These are phyloP conservation scores for Zygaena filipendulae DNA, from an alignment of 2,888 invertebrate genomes.

Conservation along the genomic window DNA sequence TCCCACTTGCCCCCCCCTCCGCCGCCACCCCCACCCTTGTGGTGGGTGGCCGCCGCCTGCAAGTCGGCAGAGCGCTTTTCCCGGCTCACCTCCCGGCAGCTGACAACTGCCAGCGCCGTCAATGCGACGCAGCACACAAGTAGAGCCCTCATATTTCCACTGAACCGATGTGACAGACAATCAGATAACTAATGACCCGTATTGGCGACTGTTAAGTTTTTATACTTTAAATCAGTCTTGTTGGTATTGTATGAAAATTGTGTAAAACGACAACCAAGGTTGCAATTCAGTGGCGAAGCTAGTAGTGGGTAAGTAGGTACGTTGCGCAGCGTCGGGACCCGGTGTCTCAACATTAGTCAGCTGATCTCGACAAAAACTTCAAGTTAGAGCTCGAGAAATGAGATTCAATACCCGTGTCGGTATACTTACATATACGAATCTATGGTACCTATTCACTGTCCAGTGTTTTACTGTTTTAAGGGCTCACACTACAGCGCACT, in stretches of 20 bases:
- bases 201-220: conserved; percentile 36
- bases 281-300: conserved; percentile 31
- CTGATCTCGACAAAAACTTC: conserved; percentile 1
- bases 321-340: conserved; percentile 41
- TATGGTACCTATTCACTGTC: too few species aligned
- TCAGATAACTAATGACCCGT: too few species aligned
- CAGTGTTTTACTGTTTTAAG: too few species aligned
- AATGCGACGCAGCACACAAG: conserved; percentile 49
- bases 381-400: conserved; percentile 1
- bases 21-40: conserved; percentile 12
- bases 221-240: conserved; percentile 46
- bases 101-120: conserved; percentile 61
- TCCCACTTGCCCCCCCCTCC: conserved; percentile 61
- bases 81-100: conserved; percentile 62
- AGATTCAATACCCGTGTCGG: too few species aligned
- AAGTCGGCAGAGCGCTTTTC: conserved; percentile 62
- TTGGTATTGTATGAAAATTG: conserved; percentile 53
- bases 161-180: conserved; percentile 33
- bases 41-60: conserved; percentile 58
- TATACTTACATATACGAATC: too few species aligned
- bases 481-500: too few species aligned
- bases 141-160: conserved; percentile 45
- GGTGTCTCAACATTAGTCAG: conserved; percentile 36
- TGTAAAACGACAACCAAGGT: conserved; percentile 53
- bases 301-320: conserved; percentile 27